Evolutionary conservation across 2,888 invertebrate species (phyloP).

Genomic region (Patella depressa): DNA sequence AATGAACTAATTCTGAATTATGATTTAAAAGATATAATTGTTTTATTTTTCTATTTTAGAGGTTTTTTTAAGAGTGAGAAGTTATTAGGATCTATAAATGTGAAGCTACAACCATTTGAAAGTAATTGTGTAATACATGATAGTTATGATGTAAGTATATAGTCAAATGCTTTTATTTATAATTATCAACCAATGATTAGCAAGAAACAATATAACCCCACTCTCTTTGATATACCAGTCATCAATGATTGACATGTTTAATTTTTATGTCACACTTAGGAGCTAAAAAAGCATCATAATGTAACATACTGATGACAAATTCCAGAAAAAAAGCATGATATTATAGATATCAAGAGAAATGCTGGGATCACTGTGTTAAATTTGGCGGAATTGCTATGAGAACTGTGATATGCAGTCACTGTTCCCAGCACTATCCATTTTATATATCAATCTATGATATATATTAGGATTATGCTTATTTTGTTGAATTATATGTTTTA

Average conservation of each 20-base stretch:
- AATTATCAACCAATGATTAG: neutral
- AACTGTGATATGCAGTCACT: neutral
- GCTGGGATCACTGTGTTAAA: neutral
- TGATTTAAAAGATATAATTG: neutral
- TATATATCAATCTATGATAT: neutral
- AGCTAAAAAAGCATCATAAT: no score
- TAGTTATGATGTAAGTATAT: conserved; percentile 86
- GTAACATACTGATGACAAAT: neutral
- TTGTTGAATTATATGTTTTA: conserved; percentile 68
- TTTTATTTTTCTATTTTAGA: conserved; percentile 78
- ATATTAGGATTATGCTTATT: neutral
- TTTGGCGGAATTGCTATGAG: neutral
- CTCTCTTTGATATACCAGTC: no score
- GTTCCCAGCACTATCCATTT: neutral
- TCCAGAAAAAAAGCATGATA: neutral
- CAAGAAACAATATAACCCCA: no score
- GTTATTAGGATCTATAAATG: conserved; percentile 84
- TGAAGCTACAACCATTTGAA: conserved; percentile 92
- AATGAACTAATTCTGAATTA: no score
- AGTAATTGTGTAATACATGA: conserved; percentile 90
- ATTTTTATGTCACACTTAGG: no score
- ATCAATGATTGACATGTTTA: no score
- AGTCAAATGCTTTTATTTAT: neutral
- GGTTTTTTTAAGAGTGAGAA: conserved; percentile 93
- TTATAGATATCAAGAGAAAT: neutral